Evolutionary conservation across 2,888 invertebrate genomes (phyloP).

Genomic region (Synergus laeviventris): DNA sequence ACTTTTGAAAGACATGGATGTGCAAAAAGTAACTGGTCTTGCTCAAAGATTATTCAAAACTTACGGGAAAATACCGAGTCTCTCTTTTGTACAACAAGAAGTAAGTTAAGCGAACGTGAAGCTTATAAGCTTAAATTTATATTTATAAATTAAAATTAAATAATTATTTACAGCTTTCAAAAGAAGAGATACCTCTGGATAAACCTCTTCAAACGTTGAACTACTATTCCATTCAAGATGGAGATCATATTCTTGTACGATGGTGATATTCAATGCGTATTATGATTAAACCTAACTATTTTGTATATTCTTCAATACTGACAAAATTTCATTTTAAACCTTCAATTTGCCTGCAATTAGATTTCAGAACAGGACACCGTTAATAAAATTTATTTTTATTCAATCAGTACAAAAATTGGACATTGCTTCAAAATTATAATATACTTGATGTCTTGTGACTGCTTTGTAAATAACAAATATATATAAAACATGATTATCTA

Average conservation of each 20-base stretch:
- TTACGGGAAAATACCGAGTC: constrained; percentile 74
- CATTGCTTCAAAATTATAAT: not conserved
- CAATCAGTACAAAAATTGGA: constrained; percentile 1
- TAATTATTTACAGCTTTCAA: constrained; percentile 76
- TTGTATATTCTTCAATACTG: constrained; percentile 25
- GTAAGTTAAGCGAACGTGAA: constrained; percentile 62
- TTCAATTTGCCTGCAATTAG: not conserved
- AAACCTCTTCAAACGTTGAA: constrained; percentile 89
- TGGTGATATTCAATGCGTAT: constrained; percentile 76
- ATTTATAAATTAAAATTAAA: constrained; percentile 11
- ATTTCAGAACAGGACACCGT: not conserved
- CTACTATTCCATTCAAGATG: constrained; percentile 90
- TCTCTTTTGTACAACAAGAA: constrained; percentile 74
- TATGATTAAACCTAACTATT: constrained; percentile 32
- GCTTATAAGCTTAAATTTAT: not conserved
- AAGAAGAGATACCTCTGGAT: constrained; percentile 85
- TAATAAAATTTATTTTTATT: not conserved
- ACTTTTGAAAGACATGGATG: constrained; percentile 86
- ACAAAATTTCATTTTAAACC: not conserved
- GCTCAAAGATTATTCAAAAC: constrained; percentile 86
- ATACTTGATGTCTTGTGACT: not conserved
- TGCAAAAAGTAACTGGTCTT: constrained; percentile 89
- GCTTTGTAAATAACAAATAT: constrained; percentile 14
- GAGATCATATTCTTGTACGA: constrained; percentile 86
- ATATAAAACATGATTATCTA: constrained; percentile 3